Conservation (phyloP, 2,888 invertebrate genomes). For the Arrhopalites spinosus region DNA sequence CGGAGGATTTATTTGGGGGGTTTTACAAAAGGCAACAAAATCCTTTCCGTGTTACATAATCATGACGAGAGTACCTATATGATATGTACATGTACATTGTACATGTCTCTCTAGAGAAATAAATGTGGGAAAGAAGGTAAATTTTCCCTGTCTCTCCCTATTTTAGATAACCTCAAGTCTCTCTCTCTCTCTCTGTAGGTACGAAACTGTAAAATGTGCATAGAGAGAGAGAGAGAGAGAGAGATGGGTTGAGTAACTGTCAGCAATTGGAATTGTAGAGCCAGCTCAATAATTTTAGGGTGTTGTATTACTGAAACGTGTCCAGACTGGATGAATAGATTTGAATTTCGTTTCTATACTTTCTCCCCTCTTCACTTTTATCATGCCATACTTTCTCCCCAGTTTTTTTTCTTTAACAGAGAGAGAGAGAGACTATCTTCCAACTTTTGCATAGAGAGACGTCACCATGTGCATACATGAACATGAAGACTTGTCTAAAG, state of each 20-base stretch:
- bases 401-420: background rate
- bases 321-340: conserved; percentile 14
- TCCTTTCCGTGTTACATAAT: background rate
- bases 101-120: background rate
- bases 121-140: background rate
- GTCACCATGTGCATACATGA: no score
- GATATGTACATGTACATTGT: no score
- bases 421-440: no score
- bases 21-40: background rate
- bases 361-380: background rate
- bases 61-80: background rate
- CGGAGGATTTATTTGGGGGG: no score
- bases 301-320: conserved; percentile 31
- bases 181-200: no score
- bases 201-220: no score
- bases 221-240: background rate
- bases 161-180: background rate
- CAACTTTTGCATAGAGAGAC: no score
- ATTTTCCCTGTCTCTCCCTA: no score
- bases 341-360: background rate
- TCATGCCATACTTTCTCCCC: background rate
- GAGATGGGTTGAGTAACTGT: conserved; percentile 28
- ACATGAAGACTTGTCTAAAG: no score
- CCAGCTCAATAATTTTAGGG: conserved; percentile 31
- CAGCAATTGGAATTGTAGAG: conserved; percentile 29